Percentiles rank a stretch among this genome's conserved stretches.
Conservation (phyloP, 2,113 vertebrate genomes). For the Vimba vimba region DNA sequence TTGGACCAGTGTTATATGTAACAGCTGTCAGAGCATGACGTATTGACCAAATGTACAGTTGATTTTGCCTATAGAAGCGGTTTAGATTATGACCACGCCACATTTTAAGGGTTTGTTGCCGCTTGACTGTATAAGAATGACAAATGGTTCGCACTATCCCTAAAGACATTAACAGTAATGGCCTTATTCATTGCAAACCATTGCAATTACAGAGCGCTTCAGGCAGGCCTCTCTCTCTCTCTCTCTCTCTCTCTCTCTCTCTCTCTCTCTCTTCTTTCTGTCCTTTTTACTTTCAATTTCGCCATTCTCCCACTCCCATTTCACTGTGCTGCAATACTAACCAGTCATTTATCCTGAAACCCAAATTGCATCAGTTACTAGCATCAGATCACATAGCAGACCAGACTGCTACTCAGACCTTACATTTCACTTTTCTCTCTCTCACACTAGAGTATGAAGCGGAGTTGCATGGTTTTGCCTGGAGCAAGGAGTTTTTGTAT, state of each 20-base stretch:
- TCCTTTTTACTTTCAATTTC: constrained; percentile 16
- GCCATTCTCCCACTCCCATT: constrained; percentile 1
- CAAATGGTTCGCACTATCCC: constrained; percentile 63
- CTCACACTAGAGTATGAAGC: not conserved
- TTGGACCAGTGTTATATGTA: not conserved
- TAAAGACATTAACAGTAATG: constrained; percentile 74
- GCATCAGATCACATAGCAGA: constrained; percentile 13
- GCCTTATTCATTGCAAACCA: constrained; percentile 72
- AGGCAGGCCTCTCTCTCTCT: not conserved
- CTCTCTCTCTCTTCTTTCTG: not conserved
- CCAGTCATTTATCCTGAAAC: constrained; percentile 6
- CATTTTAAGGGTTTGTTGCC: constrained; percentile 33
- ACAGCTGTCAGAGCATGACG: constrained; percentile 25
- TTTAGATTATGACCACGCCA: not conserved
- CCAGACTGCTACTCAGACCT: not conserved
- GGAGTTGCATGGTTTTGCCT: not conserved
- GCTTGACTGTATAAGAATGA: constrained; percentile 62
- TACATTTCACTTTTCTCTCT: not conserved
- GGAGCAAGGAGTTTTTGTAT: not conserved
- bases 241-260: not conserved
- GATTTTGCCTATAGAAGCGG: constrained; percentile 14
- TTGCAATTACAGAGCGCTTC: constrained; percentile 67
- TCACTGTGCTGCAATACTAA: not conserved
- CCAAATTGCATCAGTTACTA: constrained; percentile 42
- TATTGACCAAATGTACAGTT: constrained; percentile 2